Conservation (phyloP, 1,140 invertebrate genomes). For the Penaeus chinensis region DNA sequence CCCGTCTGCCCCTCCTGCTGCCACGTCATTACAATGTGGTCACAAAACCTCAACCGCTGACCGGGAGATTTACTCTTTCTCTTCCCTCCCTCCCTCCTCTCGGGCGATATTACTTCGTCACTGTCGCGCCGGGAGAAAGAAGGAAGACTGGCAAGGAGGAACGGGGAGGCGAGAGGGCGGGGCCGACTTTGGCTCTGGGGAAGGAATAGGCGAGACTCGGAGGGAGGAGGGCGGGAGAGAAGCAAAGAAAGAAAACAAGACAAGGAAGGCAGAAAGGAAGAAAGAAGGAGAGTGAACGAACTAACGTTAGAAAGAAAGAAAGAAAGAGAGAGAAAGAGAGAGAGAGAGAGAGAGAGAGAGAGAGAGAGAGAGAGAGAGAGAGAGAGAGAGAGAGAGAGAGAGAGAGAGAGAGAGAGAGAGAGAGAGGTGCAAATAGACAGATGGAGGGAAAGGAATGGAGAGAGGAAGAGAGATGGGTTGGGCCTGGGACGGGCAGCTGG, state of each 20-base stretch:
- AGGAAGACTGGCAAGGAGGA: conserved; percentile 7
- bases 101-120: conserved; percentile 48
- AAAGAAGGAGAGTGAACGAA: background rate
- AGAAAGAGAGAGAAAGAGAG: background rate
- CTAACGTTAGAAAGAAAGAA: background rate
- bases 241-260: background rate
- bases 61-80: conserved; percentile 35
- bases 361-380: conserved; percentile 8
- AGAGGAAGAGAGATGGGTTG: background rate
- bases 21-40: conserved; percentile 56
- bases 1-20: conserved; percentile 48
- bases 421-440: background rate
- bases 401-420: background rate
- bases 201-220: background rate
- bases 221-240: background rate
- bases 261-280: background rate
- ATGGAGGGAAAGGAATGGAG: background rate
- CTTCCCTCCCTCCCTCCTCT: conserved; percentile 23
- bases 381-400: conserved; percentile 8
- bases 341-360: background rate
- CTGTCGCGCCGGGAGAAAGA: conserved; percentile 28
- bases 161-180: background rate
- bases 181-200: background rate
- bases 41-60: conserved; percentile 52
- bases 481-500: conserved; percentile 1